phyloP scores from a whole-genome alignment of 2,113 vertebrate species.

The Colaptes auratus region DNA sequence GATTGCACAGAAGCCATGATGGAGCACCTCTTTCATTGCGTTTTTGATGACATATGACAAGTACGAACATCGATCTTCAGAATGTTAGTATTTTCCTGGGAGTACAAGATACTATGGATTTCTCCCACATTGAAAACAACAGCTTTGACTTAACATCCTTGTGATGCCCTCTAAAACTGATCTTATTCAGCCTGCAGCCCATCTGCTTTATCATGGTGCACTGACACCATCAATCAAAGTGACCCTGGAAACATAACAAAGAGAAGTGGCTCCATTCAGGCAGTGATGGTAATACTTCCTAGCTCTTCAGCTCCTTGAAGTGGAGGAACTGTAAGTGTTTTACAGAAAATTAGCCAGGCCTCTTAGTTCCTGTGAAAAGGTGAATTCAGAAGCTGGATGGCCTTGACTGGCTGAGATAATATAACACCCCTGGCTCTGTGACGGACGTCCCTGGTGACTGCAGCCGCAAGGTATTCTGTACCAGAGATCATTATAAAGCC shows the following conservation, averaged over 20 bases:
- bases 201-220: neutral
- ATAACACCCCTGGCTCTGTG: fast-evolving
- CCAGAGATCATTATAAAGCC: neutral
- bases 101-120: neutral
- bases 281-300: neutral
- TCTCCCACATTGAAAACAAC: neutral
- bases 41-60: neutral
- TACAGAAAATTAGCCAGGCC: neutral
- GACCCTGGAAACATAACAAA: neutral
- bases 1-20: fast-evolving
- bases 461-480: neutral
- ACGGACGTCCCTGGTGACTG: fast-evolving
- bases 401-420: neutral
- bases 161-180: neutral
- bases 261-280: neutral
- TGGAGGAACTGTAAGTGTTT: neutral
- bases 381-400: neutral
- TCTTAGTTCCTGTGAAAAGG: neutral
- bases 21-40: neutral
- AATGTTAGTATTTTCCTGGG: neutral
- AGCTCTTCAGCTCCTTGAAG: neutral
- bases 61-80: neutral
- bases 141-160: neutral
- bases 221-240: neutral
- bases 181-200: neutral